A percentile compares a stretch with the other conserved stretches of the same genome.
Evolutionary conservation across 1,140 invertebrate species (phyloP).

Genomic region (Sipha flava): DNA sequence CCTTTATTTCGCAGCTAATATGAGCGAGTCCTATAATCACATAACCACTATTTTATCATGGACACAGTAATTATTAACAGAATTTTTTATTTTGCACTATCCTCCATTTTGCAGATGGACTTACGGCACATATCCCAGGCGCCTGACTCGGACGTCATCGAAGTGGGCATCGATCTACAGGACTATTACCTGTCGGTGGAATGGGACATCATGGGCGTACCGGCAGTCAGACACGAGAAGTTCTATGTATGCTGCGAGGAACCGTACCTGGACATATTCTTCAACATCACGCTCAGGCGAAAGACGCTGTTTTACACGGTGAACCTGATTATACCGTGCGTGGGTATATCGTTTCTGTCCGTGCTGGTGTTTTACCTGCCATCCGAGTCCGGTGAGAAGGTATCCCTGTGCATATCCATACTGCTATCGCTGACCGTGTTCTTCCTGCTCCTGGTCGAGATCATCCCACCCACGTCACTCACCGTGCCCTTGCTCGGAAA

Average conservation of each 20-base stretch:
- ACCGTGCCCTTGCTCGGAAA: slow-evolving; percentile 95
- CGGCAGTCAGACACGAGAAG: slow-evolving; percentile 78
- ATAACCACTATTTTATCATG: too few species aligned
- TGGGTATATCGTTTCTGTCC: slow-evolving; percentile 93
- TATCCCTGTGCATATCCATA: slow-evolving; percentile 96
- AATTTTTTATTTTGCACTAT: background rate
- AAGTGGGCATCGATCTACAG: slow-evolving; percentile 82
- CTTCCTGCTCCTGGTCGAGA: slow-evolving; percentile 93
- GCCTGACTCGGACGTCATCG: slow-evolving; percentile 67
- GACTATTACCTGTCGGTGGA: slow-evolving; percentile 94
- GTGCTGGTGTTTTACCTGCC: slow-evolving; percentile 98
- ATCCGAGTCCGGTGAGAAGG: slow-evolving; percentile 93
- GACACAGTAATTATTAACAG: too few species aligned
- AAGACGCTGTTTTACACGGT: slow-evolving; percentile 96
- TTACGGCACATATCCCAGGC: slow-evolving; percentile 80
- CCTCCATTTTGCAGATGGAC: slow-evolving; percentile 66
- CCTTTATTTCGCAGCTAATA: too few species aligned
- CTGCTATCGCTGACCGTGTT: slow-evolving; percentile 97
- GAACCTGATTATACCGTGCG: slow-evolving; percentile 91
- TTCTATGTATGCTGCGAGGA: slow-evolving; percentile 83
- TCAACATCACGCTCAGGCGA: slow-evolving; percentile 90
- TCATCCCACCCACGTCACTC: slow-evolving; percentile 97
- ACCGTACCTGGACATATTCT: slow-evolving; percentile 90
- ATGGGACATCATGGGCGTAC: slow-evolving; percentile 93
- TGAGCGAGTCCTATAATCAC: too few species aligned